These are phyloP conservation scores for Encarsia formosa DNA, from an alignment of 2,888 invertebrate genomes.

Conservation along the genomic window DNA sequence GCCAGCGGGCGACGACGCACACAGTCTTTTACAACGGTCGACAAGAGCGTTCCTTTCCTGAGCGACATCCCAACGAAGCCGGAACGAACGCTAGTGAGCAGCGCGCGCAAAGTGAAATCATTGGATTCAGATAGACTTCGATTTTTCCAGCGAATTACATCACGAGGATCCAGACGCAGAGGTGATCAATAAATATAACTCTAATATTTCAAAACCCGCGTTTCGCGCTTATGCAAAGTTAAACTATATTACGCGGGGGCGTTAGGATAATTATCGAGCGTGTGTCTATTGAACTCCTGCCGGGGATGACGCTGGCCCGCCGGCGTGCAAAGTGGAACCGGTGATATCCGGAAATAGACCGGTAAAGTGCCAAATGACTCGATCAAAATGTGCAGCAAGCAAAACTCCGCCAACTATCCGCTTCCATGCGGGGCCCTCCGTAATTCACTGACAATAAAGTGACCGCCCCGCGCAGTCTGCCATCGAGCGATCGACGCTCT, in stretches of 20 bases:
- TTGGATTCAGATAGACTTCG: too few species aligned
- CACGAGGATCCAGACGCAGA: too few species aligned
- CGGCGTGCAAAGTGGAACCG: constrained; percentile 9
- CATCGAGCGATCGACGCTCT: neutral
- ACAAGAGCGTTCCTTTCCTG: neutral
- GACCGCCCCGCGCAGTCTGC: neutral
- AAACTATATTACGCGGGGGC: too few species aligned
- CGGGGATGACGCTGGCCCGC: neutral
- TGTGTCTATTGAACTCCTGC: constrained; percentile 16
- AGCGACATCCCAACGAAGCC: neutral
- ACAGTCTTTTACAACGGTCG: neutral
- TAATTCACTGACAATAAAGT: too few species aligned
- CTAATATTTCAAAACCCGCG: too few species aligned
- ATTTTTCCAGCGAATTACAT: too few species aligned
- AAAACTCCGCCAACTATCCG: too few species aligned
- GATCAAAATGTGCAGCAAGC: neutral
- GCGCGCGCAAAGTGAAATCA: too few species aligned
- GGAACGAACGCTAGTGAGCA: neutral
- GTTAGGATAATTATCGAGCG: too few species aligned
- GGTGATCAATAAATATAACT: too few species aligned
- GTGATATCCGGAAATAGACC: constrained; percentile 21
- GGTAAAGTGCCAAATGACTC: constrained; percentile 9
- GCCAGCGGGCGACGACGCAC: neutral
- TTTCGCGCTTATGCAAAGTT: constrained; percentile 21
- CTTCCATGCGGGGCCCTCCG: too few species aligned